These are phyloP conservation scores for Channa argus DNA, from an alignment of 2,113 vertebrate genomes.

Conservation along the genomic window DNA sequence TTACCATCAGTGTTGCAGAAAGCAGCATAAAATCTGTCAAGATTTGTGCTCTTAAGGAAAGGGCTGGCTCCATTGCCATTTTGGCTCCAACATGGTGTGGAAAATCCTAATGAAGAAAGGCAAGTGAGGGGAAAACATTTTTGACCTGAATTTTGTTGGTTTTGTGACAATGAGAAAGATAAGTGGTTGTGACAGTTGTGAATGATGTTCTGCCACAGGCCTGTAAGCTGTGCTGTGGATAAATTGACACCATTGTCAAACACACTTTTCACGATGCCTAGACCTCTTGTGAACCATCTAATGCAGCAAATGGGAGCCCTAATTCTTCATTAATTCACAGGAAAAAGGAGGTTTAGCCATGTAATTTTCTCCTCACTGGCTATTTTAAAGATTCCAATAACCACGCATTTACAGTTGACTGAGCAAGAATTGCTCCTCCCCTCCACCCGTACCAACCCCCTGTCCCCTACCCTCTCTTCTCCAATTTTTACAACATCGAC, in stretches of 20 bases:
- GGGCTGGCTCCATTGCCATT: slow-evolving; percentile 65
- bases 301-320: slow-evolving; percentile 95
- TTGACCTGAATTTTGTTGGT: slow-evolving; percentile 88
- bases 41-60: slow-evolving; percentile 51
- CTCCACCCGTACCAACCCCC: background rate
- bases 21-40: slow-evolving; percentile 52
- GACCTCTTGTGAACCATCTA: slow-evolving; percentile 93
- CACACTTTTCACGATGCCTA: slow-evolving; percentile 83
- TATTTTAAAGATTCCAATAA: slow-evolving; percentile 98
- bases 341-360: slow-evolving; percentile 91
- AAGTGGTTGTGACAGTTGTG: slow-evolving; percentile 95
- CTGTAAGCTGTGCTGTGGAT: slow-evolving; percentile 84
- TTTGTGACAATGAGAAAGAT: slow-evolving; percentile 90
- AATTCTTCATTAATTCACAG: slow-evolving; percentile 96
- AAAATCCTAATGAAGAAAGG: slow-evolving; percentile 71
- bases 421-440: slow-evolving; percentile 90
- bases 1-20: slow-evolving; percentile 44
- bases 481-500: slow-evolving; percentile 78
- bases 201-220: slow-evolving; percentile 91
- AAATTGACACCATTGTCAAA: slow-evolving; percentile 93
- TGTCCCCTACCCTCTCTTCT: slow-evolving; percentile 28
- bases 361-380: slow-evolving; percentile 94
- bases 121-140: slow-evolving; percentile 57
- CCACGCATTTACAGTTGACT: slow-evolving; percentile 94
- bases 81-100: slow-evolving; percentile 75